Conservation (phyloP, 2,888 invertebrate genomes). For the Tachina lurida region DNA sequence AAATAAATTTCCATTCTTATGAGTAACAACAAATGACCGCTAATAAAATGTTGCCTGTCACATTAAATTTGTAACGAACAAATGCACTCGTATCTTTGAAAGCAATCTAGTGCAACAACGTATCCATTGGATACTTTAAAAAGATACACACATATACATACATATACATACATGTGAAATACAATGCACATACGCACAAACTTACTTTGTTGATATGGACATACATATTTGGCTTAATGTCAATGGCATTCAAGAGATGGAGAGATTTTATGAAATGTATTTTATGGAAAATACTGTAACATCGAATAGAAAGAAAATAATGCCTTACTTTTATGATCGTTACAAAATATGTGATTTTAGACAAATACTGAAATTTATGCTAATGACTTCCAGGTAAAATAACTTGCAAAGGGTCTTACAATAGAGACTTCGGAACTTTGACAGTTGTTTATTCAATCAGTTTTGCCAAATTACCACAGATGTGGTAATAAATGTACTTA, state of each 20-base stretch:
- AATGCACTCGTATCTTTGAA: conserved; percentile 1
- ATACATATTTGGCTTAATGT: not conserved
- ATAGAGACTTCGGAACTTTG: too few relatives aligned
- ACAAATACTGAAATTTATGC: conserved; percentile 7
- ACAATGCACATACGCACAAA: not conserved
- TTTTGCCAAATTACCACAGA: too few relatives aligned
- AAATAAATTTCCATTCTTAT: not conserved
- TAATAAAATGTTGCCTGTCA: conserved; percentile 23
- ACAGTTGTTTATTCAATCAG: too few relatives aligned
- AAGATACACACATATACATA: not conserved
- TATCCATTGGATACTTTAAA: conserved; percentile 9
- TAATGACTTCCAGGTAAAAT: conserved; percentile 16
- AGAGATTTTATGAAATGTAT: not conserved
- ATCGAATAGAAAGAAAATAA: not conserved
- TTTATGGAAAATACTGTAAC: not conserved
- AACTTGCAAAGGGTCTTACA: not conserved
- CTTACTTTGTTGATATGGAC: not conserved
- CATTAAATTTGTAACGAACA: conserved; percentile 24
- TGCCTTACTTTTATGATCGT: conserved; percentile 7
- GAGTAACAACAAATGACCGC: not conserved
- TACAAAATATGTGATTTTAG: not conserved
- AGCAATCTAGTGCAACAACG: conserved; percentile 24
- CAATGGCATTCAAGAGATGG: conserved; percentile 17
- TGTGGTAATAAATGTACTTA: too few relatives aligned
- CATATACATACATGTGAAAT: not conserved